phyloP scores from a whole-genome alignment of 2,797 vertebrate genomes.

The Emys orbicularis region DNA sequence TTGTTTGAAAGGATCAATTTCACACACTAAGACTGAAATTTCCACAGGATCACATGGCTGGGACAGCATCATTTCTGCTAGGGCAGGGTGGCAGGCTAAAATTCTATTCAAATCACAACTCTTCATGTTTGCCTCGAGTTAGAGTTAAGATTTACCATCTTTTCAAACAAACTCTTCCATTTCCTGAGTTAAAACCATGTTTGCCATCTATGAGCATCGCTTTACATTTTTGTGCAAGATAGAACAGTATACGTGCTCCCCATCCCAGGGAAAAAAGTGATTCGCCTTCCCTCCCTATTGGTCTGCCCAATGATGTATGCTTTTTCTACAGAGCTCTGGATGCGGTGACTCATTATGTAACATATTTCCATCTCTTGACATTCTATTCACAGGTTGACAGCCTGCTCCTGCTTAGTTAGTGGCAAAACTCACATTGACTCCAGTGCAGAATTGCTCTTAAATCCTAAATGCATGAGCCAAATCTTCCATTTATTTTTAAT shows the following conservation, averaged over 20 bases:
- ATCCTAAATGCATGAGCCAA: neutral
- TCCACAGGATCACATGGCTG: neutral
- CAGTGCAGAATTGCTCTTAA: neutral
- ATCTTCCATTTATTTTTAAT: neutral
- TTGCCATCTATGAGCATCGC: neutral
- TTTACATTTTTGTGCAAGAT: neutral
- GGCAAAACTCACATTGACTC: neutral
- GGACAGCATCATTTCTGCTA: neutral
- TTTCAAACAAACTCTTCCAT: neutral
- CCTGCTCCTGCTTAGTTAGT: neutral
- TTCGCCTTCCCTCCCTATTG: neutral
- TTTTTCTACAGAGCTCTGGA: neutral
- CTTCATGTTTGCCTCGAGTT: neutral
- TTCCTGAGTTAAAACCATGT: neutral
- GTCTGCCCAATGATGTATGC: neutral
- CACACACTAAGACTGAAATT: rapidly evolving
- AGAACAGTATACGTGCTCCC: neutral
- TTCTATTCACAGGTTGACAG: neutral
- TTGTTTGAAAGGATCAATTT: neutral
- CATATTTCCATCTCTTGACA: neutral
- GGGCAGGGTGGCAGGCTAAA: neutral
- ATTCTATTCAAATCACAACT: neutral
- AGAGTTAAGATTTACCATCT: neutral
- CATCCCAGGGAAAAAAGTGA: too few species aligned
- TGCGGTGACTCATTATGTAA: neutral